Conservation (phyloP, 1,140 invertebrate species). For the Leptinotarsa undecemlineata region DNA sequence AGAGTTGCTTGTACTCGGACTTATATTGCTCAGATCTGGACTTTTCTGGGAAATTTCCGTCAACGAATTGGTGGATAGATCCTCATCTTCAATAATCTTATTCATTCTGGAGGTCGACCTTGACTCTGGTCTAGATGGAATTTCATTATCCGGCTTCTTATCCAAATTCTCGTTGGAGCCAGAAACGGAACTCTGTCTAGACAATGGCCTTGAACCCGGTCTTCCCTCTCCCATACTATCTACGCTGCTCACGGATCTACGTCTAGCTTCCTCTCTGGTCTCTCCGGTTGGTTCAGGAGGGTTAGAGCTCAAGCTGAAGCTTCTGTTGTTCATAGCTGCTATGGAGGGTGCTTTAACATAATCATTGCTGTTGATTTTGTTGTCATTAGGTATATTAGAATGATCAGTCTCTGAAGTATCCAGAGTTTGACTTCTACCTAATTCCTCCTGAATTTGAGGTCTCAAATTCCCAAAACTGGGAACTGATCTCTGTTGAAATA, state of each 20-base stretch:
- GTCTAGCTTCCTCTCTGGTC: constrained; percentile 29
- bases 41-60: constrained; percentile 32
- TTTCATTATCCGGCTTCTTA: constrained; percentile 34
- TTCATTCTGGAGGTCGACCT: constrained; percentile 43
- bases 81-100: constrained; percentile 42
- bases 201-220: constrained; percentile 25
- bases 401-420: constrained; percentile 41
- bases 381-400: constrained; percentile 30
- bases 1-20: not conserved
- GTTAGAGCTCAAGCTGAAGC: constrained; percentile 34
- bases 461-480: constrained; percentile 35
- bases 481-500: constrained; percentile 47
- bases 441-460: constrained; percentile 31
- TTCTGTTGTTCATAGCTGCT: constrained; percentile 38
- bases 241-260: constrained; percentile 33
- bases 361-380: constrained; percentile 27
- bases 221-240: constrained; percentile 36
- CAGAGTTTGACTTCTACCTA: constrained; percentile 46
- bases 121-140: constrained; percentile 41
- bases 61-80: constrained; percentile 27
- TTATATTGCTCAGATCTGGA: constrained; percentile 17
- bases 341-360: constrained; percentile 38
- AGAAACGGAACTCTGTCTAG: not conserved
- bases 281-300: constrained; percentile 26
- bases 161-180: constrained; percentile 41